These are phyloP conservation scores for Elachura formosa DNA, from an alignment of 2,113 vertebrate species.

Conservation along the genomic window DNA sequence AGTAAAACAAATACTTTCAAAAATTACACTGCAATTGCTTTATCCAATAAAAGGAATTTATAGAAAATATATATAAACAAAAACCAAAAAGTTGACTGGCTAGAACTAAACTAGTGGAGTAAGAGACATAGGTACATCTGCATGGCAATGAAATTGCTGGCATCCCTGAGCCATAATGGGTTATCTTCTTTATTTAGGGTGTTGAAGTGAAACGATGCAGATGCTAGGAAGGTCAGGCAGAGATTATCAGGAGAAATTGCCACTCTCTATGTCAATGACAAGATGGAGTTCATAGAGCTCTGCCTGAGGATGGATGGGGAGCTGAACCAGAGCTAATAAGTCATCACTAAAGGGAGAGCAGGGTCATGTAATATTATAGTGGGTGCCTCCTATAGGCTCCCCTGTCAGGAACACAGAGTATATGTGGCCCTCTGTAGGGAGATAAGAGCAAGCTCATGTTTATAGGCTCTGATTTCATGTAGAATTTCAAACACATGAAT, in stretches of 20 bases:
- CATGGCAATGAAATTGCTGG: neutral
- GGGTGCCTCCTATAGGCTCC: no score
- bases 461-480: neutral
- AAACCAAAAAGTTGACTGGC: neutral
- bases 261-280: fast-evolving
- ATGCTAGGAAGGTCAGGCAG: neutral
- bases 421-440: neutral
- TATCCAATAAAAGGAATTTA: neutral
- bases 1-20: neutral
- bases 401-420: neutral
- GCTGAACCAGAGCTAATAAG: neutral
- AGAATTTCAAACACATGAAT: neutral
- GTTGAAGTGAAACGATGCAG: neutral
- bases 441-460: neutral
- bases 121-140: neutral
- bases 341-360: neutral
- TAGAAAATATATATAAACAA: neutral
- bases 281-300: neutral
- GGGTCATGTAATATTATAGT: no score
- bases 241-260: neutral
- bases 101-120: neutral
- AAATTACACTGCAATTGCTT: neutral
- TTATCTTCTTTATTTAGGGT: neutral
- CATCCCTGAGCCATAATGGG: neutral
- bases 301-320: neutral